Base-by-base conservation (phyloP, 2,113 vertebrate species). In the Urocolius indicus region DNA sequence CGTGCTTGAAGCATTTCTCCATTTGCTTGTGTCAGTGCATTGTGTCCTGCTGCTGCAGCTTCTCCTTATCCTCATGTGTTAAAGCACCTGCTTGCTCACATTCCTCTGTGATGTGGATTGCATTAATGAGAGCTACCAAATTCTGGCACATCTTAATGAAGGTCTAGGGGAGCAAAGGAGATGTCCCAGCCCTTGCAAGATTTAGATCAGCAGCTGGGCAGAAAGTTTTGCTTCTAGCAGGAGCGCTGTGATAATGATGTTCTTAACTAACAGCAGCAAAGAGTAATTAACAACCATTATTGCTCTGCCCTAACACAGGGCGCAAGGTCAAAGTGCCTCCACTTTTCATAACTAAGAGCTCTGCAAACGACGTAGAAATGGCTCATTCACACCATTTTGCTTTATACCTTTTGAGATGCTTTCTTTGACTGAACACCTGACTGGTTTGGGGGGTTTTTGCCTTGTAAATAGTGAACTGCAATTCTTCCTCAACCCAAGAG, bases 11-110 rank as follows among this genome's bases (percentile, higher is more conserved):
- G 71, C 71, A 49, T 85, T 68, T 80, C 85, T 88, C 48, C 61
- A 34, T 94, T 93, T 77, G 54, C 85, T 96, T 61, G 13, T 69
- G 81, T 66, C 84, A 94, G 89, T 96, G 93, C 94, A 82, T 94
- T 95, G 93, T 92, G 92, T 82, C 69, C 52, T 90, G 65, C 69
- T 91, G 83, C 96, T 79, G 21, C 20, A 23, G 87, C 82, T 95
- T 96, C 83, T 79, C 80, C 82, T 93, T 76, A 61, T 27, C 8
- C 6, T 0, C 0, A 67, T 74, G 48, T 78, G 94, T 89, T 81
- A 62, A 87, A 87, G 83, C 92, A 96, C 87, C 87, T 92, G 86
- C 94, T 95, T 21, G 5, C 84, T 84, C 86, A 57, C 59, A 45
- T 81, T 90, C 58, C 71, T 90, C 77, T 73, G 32, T 72, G 78